Conservation (phyloP, 2,113 vertebrate genomes). For the Machaerirhynchus nigripectus region DNA sequence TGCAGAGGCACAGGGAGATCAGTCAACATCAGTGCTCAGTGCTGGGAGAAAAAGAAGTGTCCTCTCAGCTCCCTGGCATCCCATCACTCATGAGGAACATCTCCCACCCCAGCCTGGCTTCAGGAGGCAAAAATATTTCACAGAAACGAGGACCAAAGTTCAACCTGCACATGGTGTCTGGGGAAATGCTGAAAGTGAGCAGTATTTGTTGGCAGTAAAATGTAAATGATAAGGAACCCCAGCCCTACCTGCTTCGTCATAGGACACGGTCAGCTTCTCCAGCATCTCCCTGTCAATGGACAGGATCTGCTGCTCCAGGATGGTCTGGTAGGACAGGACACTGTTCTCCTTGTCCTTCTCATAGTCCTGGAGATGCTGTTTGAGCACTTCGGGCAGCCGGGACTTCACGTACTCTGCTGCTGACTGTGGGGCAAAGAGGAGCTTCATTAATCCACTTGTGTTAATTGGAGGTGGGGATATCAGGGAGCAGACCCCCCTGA, state of each 20-base stretch:
- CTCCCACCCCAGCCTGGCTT: neutral
- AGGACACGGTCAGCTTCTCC: conserved; percentile 88
- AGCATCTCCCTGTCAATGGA: conserved; percentile 90
- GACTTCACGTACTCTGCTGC: conserved; percentile 94
- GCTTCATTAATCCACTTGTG: neutral
- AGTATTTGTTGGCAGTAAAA: no score
- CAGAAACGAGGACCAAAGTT: neutral
- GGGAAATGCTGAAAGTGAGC: neutral
- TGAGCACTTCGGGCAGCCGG: conserved; percentile 87
- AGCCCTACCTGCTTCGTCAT: conserved; percentile 92
- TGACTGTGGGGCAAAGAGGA: conserved; percentile 73
- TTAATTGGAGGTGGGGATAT: neutral
- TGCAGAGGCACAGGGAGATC: neutral
- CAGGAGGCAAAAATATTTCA: neutral
- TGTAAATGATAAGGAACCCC: neutral
- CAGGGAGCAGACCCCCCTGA: rapidly evolving
- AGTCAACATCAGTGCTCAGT: neutral
- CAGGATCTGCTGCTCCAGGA: conserved; percentile 94
- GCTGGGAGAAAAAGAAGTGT: neutral
- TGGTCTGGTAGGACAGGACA: conserved; percentile 86
- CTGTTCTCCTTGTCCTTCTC: conserved; percentile 92
- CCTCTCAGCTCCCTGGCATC: neutral
- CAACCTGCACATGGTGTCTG: neutral
- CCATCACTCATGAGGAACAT: neutral
- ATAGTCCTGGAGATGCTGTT: conserved; percentile 90